phyloP scores from a whole-genome alignment of 2,888 invertebrate genomes.

The Kryphioiulus occultus region DNA sequence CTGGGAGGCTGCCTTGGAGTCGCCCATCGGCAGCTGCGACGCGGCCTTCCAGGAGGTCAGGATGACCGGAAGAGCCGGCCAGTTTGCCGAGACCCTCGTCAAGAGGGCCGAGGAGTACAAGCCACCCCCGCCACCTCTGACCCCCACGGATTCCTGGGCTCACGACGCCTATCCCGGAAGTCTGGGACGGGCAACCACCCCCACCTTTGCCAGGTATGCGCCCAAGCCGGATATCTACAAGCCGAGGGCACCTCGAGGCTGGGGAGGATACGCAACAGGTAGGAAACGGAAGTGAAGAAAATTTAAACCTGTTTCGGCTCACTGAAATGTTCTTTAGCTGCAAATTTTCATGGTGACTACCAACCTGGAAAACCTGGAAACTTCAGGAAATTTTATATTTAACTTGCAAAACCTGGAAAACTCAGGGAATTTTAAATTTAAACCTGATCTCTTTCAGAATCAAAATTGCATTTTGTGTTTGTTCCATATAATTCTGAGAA shows the following conservation, averaged over 20 bases:
- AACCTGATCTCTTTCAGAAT: no score
- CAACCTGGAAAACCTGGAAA: no score
- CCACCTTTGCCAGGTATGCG: slow-evolving; percentile 39
- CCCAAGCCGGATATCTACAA: slow-evolving; percentile 61
- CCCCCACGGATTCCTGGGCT: slow-evolving; percentile 47
- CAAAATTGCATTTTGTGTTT: no score
- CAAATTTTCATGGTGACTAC: no score
- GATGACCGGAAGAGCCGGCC: background rate
- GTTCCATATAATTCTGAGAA: no score
- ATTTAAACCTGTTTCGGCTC: no score
- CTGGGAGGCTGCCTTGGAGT: slow-evolving; percentile 76
- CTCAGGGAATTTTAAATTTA: no score
- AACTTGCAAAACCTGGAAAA: no score
- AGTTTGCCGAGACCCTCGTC: background rate
- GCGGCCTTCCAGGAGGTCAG: slow-evolving; percentile 70
- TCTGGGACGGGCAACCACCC: slow-evolving; percentile 1
- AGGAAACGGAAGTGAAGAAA: background rate
- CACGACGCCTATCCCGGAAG: slow-evolving; percentile 52
- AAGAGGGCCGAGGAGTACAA: slow-evolving; percentile 38
- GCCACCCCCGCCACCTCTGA: background rate
- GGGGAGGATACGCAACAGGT: slow-evolving; percentile 60
- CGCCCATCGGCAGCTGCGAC: slow-evolving; percentile 71
- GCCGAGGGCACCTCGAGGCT: slow-evolving; percentile 66
- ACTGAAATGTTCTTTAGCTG: no score
- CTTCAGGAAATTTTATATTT: no score